Conservation (phyloP, 2,797 vertebrate genomes). For the Pipistrellus pipistrellus region DNA sequence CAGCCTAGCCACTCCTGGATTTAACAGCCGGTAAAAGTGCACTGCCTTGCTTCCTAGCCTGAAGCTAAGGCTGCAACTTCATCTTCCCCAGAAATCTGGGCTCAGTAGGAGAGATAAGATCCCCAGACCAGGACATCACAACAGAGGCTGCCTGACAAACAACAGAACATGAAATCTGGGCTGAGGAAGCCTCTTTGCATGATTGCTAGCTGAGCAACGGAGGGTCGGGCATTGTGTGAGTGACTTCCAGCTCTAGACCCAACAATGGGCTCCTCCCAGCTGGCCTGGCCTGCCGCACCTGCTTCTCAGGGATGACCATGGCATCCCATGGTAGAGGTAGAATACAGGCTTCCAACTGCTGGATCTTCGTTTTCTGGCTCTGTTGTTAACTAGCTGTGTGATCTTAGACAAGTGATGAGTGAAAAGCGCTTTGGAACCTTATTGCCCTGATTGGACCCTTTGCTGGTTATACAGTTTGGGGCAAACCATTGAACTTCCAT, state of each 20-base stretch:
- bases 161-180: slow-evolving; percentile 75
- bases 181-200: slow-evolving; percentile 73
- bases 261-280: neutral
- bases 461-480: neutral
- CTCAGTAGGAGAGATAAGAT: slow-evolving; percentile 73
- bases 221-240: neutral
- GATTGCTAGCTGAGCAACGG: slow-evolving; percentile 59
- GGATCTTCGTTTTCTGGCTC: neutral
- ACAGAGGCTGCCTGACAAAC: slow-evolving; percentile 63
- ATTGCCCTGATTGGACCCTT: neutral
- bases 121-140: slow-evolving; percentile 51
- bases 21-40: slow-evolving; percentile 52
- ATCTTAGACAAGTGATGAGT: neutral
- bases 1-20: slow-evolving; percentile 65
- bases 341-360: neutral
- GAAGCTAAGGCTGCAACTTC: slow-evolving; percentile 72
- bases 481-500: neutral
- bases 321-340: neutral
- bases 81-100: slow-evolving; percentile 54
- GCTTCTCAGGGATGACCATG: neutral
- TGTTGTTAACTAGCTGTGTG: neutral
- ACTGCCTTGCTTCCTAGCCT: neutral
- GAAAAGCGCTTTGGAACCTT: neutral
- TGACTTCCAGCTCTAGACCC: neutral
- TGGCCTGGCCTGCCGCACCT: neutral